Evolutionary conservation across 2,888 invertebrate species (phyloP).

Genomic region (Pyrochroa serraticornis): DNA sequence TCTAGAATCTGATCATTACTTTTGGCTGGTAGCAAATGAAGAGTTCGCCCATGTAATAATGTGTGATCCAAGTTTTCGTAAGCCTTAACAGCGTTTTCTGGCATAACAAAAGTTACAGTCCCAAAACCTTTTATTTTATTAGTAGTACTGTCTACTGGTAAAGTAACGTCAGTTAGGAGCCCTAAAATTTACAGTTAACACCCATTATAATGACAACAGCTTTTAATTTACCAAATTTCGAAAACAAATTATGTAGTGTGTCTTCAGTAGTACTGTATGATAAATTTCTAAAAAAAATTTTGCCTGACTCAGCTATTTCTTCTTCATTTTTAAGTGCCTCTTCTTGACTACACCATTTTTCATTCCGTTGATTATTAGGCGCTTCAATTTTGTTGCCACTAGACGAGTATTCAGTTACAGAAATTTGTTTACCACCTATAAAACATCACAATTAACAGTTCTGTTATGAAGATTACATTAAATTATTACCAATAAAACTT

Average conservation of each 20-base stretch:
- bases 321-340: slow-evolving; percentile 73
- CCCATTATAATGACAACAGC: background rate
- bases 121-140: slow-evolving; percentile 93
- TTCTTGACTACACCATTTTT: slow-evolving; percentile 69
- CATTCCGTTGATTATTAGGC: slow-evolving; percentile 46
- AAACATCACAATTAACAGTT: slow-evolving; percentile 54
- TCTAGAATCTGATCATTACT: slow-evolving; percentile 60
- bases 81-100: slow-evolving; percentile 92
- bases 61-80: slow-evolving; percentile 90
- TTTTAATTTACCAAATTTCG: slow-evolving; percentile 73
- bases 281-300: slow-evolving; percentile 90
- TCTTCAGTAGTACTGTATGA: slow-evolving; percentile 85
- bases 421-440: slow-evolving; percentile 67
- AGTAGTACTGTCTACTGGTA: slow-evolving; percentile 84
- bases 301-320: slow-evolving; percentile 86
- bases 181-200: slow-evolving; percentile 61
- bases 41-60: slow-evolving; percentile 86
- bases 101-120: slow-evolving; percentile 89
- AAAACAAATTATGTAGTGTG: slow-evolving; percentile 82
- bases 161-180: slow-evolving; percentile 81
- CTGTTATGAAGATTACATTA: slow-evolving; percentile 6
- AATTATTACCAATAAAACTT: slow-evolving; percentile 76
- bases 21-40: slow-evolving; percentile 91
- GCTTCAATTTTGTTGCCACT: slow-evolving; percentile 56
- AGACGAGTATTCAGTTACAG: slow-evolving; percentile 59